These are phyloP conservation scores for Caenorhabditis brenneri DNA, from an alignment of 1,140 invertebrate species.

Conservation along the genomic window DNA sequence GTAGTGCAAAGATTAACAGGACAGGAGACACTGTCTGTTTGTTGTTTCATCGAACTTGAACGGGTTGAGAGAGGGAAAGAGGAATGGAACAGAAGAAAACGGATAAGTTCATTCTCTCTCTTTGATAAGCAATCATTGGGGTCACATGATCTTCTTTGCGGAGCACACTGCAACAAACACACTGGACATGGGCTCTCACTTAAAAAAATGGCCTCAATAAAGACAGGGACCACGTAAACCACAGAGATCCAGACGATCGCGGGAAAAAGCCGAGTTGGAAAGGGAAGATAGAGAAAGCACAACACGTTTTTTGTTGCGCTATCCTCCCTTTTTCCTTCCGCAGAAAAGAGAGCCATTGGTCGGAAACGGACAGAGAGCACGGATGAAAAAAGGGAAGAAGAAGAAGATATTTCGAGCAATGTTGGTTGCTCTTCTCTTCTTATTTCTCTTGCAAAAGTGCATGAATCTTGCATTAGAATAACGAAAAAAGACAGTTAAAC, in stretches of 20 bases:
- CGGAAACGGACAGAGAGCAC: constrained; percentile 39
- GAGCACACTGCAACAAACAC: background rate
- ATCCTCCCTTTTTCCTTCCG: constrained; percentile 11
- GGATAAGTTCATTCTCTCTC: background rate
- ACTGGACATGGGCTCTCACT: background rate
- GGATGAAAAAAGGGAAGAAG: constrained; percentile 25
- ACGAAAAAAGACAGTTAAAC: background rate
- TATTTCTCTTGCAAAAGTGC: constrained; percentile 29
- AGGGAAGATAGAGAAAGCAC: background rate
- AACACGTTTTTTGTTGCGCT: constrained; percentile 42
- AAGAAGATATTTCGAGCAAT: constrained; percentile 29
- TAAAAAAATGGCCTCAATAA: background rate
- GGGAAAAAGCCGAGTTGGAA: background rate
- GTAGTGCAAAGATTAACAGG: constrained; percentile 34
- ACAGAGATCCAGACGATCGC: background rate
- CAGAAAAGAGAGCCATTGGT: background rate
- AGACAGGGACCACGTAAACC: background rate
- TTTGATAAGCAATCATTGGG: constrained; percentile 7
- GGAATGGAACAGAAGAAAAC: background rate
- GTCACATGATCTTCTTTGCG: background rate
- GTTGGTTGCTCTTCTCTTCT: background rate
- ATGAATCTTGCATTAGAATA: constrained; percentile 12
- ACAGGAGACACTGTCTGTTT: constrained; percentile 11
- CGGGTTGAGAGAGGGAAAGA: background rate
- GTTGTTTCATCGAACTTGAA: constrained; percentile 38